Conservation (phyloP, 2,888 invertebrate species). For the Melipona bicolor region DNA sequence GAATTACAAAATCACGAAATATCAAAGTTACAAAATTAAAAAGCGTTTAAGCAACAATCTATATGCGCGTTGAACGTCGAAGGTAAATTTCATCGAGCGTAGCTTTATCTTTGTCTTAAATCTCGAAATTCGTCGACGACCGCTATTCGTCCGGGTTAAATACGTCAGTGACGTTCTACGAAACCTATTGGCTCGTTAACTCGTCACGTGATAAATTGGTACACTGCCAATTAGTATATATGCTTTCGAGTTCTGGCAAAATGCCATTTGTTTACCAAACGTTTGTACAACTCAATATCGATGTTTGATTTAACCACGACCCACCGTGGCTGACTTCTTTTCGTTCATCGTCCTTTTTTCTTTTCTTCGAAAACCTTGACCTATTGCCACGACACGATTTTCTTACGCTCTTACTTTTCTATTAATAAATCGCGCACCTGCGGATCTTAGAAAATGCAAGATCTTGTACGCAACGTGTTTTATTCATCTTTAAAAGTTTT, state of each 20-base stretch:
- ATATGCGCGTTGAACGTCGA: too few species aligned
- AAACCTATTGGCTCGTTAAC: constrained; percentile 64
- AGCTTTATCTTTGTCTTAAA: too few species aligned
- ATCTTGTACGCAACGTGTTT: neutral
- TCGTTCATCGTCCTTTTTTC: neutral
- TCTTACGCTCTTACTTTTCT: constrained; percentile 24
- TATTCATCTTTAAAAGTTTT: neutral
- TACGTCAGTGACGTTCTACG: constrained; percentile 60
- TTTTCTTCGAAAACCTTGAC: constrained; percentile 4
- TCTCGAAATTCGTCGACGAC: constrained; percentile 52
- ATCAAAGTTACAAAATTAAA: too few species aligned
- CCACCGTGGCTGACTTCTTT: constrained; percentile 16
- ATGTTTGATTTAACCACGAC: constrained; percentile 36
- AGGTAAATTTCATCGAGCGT: neutral
- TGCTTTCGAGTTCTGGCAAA: constrained; percentile 42
- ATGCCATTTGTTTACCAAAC: constrained; percentile 58
- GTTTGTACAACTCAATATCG: constrained; percentile 54
- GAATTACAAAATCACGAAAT: too few species aligned
- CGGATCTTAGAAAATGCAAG: too few species aligned
- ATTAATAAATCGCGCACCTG: neutral
- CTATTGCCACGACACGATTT: neutral
- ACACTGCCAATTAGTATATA: constrained; percentile 44
- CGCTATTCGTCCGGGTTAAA: constrained; percentile 62
- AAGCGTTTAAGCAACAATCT: too few species aligned
- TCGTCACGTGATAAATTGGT: constrained; percentile 61